Conservation (phyloP, 2,113 vertebrate species). For the Taxidea taxus region DNA sequence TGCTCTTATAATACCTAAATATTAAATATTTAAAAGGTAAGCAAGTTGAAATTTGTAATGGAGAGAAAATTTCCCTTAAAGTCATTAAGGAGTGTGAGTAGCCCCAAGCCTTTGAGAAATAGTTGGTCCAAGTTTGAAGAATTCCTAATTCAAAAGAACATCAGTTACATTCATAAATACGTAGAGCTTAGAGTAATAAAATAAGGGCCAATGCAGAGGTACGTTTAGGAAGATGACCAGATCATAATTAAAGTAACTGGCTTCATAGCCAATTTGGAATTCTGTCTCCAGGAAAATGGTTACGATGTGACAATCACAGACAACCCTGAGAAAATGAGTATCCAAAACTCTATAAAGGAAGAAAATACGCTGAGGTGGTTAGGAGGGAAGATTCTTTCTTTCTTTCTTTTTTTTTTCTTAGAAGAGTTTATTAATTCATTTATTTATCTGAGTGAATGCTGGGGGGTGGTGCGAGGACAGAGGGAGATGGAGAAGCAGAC, state of each 20-base stretch:
- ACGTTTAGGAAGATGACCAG: constrained; percentile 38
- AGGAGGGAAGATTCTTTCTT: not conserved
- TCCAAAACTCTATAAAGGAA: not conserved
- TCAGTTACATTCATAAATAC: constrained; percentile 41
- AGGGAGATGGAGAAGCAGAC: too few species aligned
- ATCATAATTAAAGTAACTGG: constrained; percentile 51
- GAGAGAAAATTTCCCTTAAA: constrained; percentile 48
- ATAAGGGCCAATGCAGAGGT: constrained; percentile 13
- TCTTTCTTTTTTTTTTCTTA: too few species aligned
- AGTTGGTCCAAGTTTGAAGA: constrained; percentile 36
- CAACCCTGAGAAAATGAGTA: not conserved
- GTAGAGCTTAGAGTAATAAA: constrained; percentile 9
- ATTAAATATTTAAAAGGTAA: constrained; percentile 61
- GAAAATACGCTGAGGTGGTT: not conserved
- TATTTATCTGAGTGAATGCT: too few species aligned
- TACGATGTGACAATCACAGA: not conserved
- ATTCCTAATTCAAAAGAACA: constrained; percentile 48
- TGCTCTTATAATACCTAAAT: constrained; percentile 50
- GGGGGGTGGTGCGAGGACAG: too few species aligned
- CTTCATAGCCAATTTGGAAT: constrained; percentile 40
- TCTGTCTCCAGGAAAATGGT: constrained; percentile 29
- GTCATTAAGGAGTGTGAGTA: constrained; percentile 43
- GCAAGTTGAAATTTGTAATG: constrained; percentile 58
- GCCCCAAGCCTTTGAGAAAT: constrained; percentile 26
- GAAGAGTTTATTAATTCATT: not conserved